These are phyloP conservation scores for Stylophora pistillata DNA, from an alignment of 64 coral and sea anemone species.

Conservation along the genomic window DNA sequence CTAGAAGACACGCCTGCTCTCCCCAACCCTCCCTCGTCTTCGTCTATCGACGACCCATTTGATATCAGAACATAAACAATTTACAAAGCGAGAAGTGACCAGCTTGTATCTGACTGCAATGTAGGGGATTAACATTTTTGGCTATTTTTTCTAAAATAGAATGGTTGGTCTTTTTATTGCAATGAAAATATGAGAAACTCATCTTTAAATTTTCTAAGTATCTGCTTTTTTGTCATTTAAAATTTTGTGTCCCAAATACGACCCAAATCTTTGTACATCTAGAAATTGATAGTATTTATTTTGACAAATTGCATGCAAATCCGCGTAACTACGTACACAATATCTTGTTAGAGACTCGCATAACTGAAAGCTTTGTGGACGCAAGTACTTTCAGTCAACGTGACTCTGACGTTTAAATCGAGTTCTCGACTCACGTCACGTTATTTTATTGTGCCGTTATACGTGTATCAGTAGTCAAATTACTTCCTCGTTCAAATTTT, in stretches of 20 bases:
- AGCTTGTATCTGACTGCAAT: too few relatives aligned
- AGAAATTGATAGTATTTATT: background rate
- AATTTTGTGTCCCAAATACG: background rate
- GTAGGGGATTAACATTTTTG: too few relatives aligned
- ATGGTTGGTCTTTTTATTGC: too few relatives aligned
- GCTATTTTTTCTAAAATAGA: too few relatives aligned
- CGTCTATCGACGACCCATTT: constrained; percentile 91
- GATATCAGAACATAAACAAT: constrained; percentile 73
- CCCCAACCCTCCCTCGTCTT: constrained; percentile 78
- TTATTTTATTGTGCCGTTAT: background rate
- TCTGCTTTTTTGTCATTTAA: background rate
- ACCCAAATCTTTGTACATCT: background rate
- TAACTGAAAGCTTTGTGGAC: background rate
- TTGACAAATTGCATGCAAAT: background rate
- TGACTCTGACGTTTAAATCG: background rate
- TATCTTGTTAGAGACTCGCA: too few relatives aligned
- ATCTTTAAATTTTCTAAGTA: background rate
- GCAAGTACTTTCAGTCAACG: background rate
- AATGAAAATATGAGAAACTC: too few relatives aligned
- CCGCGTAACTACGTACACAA: background rate
- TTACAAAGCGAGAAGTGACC: background rate
- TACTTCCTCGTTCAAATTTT: too few relatives aligned
- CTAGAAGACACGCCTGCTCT: constrained; percentile 88
- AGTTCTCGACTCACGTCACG: background rate
- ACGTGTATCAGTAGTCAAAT: too few relatives aligned